Evolutionary conservation across 92 coral and sea anemone genomes (phyloP), one percentile per base, ranked within the genome.

Genomic region (Paramuricea clavata): DNA sequence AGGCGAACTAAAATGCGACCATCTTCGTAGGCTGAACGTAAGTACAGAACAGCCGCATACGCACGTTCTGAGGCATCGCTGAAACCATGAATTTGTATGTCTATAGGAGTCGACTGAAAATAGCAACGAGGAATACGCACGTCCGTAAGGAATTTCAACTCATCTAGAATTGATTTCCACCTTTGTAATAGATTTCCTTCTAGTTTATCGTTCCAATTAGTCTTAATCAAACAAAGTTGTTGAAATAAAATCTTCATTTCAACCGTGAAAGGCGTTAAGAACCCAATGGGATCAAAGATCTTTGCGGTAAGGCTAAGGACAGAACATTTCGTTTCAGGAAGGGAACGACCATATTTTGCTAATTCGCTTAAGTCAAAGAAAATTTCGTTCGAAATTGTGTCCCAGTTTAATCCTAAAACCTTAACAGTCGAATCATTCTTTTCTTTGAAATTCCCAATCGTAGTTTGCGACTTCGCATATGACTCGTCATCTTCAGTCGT

Each of bases 241-340:
- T 82, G 93, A 70, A 86, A 82, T 49, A 90, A 68, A 35, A 81
- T 52, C 70, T 86, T 90, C 41, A 72, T 59, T n/a, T 69, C 61
- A 5, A 75, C 81, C 36, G 90, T 86, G 81, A 90, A 90, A 9
- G 88, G 90, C n/a, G n/a, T n/a, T n/a, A n/a, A n/a, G n/a, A n/a
- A n/a, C n/a, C n/a, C n/a, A n/a, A n/a, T n/a, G n/a, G n/a, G n/a
- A n/a, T n/a, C n/a, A n/a, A n/a, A 43, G 74, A 79, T 78, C 28
- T 72, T 72, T 2, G 78, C 0, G 1, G 78, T 0, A 5, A 17
- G 15, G 5, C 12, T 72, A 2, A 72, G 34, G 7, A 72, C 6
- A 5, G 78, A 72, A 2, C 78, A 4, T n/a, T 72, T 72, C 1
- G 56, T 44, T 8, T 6, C 17, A 2, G 54, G 78, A n/a, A 72